phyloP scores from a whole-genome alignment of 2,797 vertebrate species.

The Myotis pilosus region DNA sequence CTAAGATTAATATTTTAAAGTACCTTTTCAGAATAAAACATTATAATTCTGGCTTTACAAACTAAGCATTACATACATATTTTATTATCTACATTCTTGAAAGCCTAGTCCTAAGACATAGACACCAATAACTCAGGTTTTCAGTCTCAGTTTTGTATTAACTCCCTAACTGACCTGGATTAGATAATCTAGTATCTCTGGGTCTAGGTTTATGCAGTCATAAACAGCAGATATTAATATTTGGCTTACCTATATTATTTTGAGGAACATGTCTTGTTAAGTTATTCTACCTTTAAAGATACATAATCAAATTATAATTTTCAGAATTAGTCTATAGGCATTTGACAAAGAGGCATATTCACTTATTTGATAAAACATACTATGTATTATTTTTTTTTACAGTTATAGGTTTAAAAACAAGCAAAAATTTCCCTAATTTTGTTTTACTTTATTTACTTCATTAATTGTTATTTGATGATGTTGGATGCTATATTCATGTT shows the following conservation, averaged over 20 bases:
- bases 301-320: not conserved
- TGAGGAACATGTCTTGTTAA: not conserved
- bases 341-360: slow-evolving; percentile 31
- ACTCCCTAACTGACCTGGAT: not conserved
- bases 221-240: not conserved
- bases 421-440: not conserved
- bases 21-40: slow-evolving; percentile 9
- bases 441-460: slow-evolving; percentile 24
- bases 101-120: slow-evolving; percentile 28
- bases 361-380: not conserved
- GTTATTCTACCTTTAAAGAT: slow-evolving; percentile 30
- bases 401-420: slow-evolving; percentile 26
- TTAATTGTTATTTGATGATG: slow-evolving; percentile 19
- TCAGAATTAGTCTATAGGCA: not conserved
- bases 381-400: not conserved
- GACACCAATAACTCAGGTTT: not conserved
- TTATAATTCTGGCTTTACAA: not conserved
- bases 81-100: not conserved
- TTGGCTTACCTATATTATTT: slow-evolving; percentile 20
- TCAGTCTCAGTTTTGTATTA: slow-evolving; percentile 8
- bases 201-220: not conserved
- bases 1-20: slow-evolving; percentile 28
- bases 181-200: not conserved
- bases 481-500: not conserved
- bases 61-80: not conserved